phyloP scores from a whole-genome alignment of 2,113 vertebrate species.

The Eurypyga helias region DNA sequence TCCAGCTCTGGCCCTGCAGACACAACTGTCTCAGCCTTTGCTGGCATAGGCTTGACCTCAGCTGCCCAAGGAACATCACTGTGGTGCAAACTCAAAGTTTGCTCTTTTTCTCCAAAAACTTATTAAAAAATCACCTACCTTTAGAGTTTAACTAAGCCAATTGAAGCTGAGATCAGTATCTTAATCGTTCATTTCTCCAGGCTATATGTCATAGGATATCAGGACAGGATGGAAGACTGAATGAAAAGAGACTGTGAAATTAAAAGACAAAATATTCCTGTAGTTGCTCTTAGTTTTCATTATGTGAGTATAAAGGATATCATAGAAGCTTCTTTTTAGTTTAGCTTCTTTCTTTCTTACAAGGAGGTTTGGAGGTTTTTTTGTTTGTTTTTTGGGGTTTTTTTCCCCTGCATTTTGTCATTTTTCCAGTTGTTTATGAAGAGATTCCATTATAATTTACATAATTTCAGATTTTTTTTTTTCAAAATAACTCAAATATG shows the following conservation, averaged over 20 bases:
- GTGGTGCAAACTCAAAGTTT: not conserved
- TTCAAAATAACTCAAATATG: not conserved
- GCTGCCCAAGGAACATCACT: not conserved
- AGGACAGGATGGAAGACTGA: not conserved
- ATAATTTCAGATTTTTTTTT: not conserved
- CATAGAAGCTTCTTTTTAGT: not conserved
- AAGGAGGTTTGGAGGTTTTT: not conserved
- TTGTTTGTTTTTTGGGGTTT: too few relatives aligned
- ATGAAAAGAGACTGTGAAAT: not conserved
- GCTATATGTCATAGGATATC: not conserved
- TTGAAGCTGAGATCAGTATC: not conserved
- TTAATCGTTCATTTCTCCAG: not conserved
- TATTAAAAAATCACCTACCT: not conserved
- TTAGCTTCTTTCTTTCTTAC: too few relatives aligned
- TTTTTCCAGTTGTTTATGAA: not conserved
- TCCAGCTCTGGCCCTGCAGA: accelerated
- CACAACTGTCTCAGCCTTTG: not conserved
- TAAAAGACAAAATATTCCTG: not conserved
- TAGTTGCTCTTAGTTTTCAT: not conserved
- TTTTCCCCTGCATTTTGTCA: not conserved
- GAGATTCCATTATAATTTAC: not conserved
- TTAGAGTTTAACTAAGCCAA: not conserved
- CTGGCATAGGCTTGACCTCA: not conserved
- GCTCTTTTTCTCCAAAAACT: not conserved
- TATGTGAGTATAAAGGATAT: not conserved